phyloP scores from a whole-genome alignment of 2,113 vertebrate species.

The Rhea americana region DNA sequence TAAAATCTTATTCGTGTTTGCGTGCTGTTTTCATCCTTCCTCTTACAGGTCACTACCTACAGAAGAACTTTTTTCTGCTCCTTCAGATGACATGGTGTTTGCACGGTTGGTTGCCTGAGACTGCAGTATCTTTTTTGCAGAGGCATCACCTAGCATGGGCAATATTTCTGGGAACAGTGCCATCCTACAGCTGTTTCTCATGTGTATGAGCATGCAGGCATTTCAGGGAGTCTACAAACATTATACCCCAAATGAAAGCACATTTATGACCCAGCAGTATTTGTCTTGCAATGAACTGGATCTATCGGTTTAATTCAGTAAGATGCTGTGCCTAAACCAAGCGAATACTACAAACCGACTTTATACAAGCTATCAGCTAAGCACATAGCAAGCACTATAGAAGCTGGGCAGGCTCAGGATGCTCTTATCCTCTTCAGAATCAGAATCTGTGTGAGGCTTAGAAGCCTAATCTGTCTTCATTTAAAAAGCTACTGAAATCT shows the following conservation, averaged over 20 bases:
- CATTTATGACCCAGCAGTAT: background rate
- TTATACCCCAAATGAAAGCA: background rate
- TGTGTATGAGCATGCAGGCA: background rate
- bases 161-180: background rate
- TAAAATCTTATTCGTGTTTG: background rate
- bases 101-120: background rate
- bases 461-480: background rate
- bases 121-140: background rate
- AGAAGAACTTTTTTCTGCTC: background rate
- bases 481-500: background rate
- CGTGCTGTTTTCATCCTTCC: background rate
- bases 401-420: background rate
- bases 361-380: background rate
- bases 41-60: background rate
- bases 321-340: background rate
- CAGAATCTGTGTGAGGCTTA: background rate
- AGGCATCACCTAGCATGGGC: background rate
- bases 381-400: background rate
- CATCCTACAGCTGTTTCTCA: background rate
- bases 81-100: background rate
- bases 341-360: background rate
- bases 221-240: background rate
- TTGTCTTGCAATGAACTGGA: background rate
- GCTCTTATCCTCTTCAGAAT: background rate
- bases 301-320: background rate